phyloP scores from a whole-genome alignment of 2,888 invertebrate species.

The Enchytraeus crypticus region DNA sequence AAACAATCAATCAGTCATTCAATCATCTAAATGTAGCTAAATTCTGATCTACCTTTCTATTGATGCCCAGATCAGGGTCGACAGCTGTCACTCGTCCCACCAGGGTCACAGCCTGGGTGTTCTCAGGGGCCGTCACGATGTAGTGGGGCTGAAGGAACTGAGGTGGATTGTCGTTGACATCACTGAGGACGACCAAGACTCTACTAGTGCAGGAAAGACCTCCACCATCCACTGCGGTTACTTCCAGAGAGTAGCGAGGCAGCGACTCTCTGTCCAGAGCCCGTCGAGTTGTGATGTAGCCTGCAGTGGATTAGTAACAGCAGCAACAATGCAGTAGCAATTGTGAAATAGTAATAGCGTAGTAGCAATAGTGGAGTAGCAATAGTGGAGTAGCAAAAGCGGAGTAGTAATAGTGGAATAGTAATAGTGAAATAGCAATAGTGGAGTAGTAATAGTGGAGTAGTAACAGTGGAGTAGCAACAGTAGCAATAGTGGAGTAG shows the following conservation, averaged over 20 bases:
- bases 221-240: constrained; percentile 31
- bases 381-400: too few relatives aligned
- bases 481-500: too few relatives aligned
- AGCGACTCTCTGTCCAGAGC: constrained; percentile 44
- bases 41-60: background rate
- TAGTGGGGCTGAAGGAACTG: constrained; percentile 29
- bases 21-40: background rate
- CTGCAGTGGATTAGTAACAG: background rate
- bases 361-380: too few relatives aligned
- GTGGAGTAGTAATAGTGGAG: too few relatives aligned
- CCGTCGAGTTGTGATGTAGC: constrained; percentile 15
- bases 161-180: constrained; percentile 42
- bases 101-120: constrained; percentile 70
- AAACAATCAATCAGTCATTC: too few relatives aligned
- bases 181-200: constrained; percentile 34
- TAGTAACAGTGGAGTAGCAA: too few relatives aligned
- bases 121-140: constrained; percentile 69
- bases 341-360: too few relatives aligned
- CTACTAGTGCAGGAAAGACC: constrained; percentile 31
- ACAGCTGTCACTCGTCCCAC: constrained; percentile 52
- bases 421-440: too few relatives aligned
- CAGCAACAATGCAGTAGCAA: background rate
- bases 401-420: too few relatives aligned
- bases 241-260: constrained; percentile 49
- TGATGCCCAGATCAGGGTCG: constrained; percentile 54